phyloP scores from a whole-genome alignment of 2,888 invertebrate species.

The Xanthostigma xanthostigma region DNA sequence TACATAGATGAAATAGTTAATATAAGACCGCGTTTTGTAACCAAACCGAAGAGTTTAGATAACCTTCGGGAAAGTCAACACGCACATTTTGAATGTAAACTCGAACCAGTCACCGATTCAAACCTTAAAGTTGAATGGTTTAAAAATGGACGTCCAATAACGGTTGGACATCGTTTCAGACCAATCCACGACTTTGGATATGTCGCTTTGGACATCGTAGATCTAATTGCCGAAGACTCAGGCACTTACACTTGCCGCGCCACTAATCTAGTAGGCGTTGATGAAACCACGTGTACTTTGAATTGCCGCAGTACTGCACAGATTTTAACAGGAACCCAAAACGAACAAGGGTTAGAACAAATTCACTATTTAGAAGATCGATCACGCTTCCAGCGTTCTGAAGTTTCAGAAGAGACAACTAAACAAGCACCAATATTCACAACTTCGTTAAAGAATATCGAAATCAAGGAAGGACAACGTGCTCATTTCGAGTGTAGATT shows the following conservation, averaged over 20 bases:
- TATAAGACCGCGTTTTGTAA: constrained; percentile 69
- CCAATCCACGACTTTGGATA: constrained; percentile 98
- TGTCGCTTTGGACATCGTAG: constrained; percentile 91
- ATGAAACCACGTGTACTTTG: constrained; percentile 64
- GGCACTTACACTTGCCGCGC: constrained; percentile 90
- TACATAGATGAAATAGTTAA: constrained; percentile 71
- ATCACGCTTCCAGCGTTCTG: constrained; percentile 58
- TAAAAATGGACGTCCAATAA: constrained; percentile 86
- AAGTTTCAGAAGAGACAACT: constrained; percentile 66
- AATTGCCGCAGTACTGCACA: constrained; percentile 63
- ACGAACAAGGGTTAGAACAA: constrained; percentile 76
- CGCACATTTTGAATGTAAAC: constrained; percentile 94
- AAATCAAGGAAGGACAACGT: constrained; percentile 86
- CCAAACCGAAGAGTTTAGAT: constrained; percentile 73
- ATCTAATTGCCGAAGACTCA: constrained; percentile 89
- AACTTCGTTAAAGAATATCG: constrained; percentile 78
- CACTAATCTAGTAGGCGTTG: constrained; percentile 76
- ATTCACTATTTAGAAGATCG: constrained; percentile 81
- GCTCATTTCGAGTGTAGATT: constrained; percentile 90
- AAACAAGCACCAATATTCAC: constrained; percentile 89
- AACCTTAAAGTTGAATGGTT: constrained; percentile 95
- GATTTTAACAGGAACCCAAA: constrained; percentile 72
- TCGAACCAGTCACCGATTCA: constrained; percentile 93
- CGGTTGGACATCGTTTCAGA: constrained; percentile 86
- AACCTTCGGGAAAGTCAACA: constrained; percentile 79